phyloP scores from a whole-genome alignment of 2,888 invertebrate species.

The Petrolisthes manimaculis region DNA sequence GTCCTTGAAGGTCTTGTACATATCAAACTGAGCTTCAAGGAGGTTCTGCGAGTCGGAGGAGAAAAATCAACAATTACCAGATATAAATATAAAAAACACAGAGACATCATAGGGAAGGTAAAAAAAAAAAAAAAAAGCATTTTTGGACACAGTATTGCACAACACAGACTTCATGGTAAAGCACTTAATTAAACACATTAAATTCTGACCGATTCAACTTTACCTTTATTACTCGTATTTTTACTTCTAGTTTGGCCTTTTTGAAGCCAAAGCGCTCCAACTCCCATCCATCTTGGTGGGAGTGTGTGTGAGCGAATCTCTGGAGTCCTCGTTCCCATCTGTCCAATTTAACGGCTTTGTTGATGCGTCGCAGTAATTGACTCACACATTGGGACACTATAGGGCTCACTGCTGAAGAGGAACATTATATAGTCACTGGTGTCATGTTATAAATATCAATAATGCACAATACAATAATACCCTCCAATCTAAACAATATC shows the following conservation, averaged over 20 bases:
- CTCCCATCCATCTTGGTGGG: slow-evolving; percentile 94
- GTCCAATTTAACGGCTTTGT: slow-evolving; percentile 84
- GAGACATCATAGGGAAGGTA: not conserved
- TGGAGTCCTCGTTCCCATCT: slow-evolving; percentile 85
- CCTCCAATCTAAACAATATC: not conserved
- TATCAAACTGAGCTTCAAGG: slow-evolving; percentile 94
- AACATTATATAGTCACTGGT: not conserved
- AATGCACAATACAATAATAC: not conserved
- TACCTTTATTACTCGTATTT: slow-evolving; percentile 91
- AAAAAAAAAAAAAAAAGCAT: not conserved
- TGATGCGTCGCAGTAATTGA: slow-evolving; percentile 85
- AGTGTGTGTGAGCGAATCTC: slow-evolving; percentile 86
- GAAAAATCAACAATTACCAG: not conserved
- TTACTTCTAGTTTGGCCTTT: slow-evolving; percentile 87
- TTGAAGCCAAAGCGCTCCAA: slow-evolving; percentile 95
- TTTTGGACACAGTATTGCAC: not conserved
- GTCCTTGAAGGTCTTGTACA: slow-evolving; percentile 91
- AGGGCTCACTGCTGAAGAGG: slow-evolving; percentile 78
- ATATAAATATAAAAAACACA: not conserved
- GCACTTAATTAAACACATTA: not conserved
- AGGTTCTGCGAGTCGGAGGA: slow-evolving; percentile 77
- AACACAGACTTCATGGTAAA: not conserved
- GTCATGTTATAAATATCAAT: not conserved
- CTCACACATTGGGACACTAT: slow-evolving; percentile 89
- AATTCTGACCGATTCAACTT: slow-evolving; percentile 61